These are phyloP conservation scores for Hypocryptadius cinnamomeus DNA, from an alignment of 2,113 vertebrate genomes.

Conservation along the genomic window DNA sequence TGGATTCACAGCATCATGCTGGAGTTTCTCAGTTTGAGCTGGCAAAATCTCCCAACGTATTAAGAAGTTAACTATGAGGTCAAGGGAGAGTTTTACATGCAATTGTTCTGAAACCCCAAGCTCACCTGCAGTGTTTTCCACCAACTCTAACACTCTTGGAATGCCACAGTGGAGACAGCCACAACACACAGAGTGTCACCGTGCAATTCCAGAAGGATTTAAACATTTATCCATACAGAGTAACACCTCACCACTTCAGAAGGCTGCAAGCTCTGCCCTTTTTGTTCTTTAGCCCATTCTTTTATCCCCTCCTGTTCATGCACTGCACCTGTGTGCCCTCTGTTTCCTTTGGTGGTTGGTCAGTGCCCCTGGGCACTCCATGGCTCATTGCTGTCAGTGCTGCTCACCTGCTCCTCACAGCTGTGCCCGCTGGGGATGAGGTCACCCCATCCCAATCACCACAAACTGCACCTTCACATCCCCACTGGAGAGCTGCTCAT, in stretches of 20 bases:
- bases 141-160: background rate
- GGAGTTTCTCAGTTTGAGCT: background rate
- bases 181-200: background rate
- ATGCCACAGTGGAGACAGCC: background rate
- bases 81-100: background rate
- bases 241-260: background rate
- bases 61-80: background rate
- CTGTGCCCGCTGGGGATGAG: background rate
- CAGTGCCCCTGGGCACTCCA: background rate
- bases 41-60: background rate
- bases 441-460: background rate
- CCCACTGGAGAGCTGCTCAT: background rate
- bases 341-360: background rate
- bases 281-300: background rate
- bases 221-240: background rate
- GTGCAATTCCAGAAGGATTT: background rate
- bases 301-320: background rate
- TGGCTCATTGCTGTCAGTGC: background rate
- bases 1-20: rapidly evolving
- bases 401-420: background rate
- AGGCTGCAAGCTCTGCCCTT: background rate
- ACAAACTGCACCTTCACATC: background rate
- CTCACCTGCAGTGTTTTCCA: background rate
- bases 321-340: background rate
- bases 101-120: background rate